A percentile compares a stretch with the other conserved stretches of the same genome.
Evolutionary conservation across 2,797 vertebrate species (phyloP).

Genomic region (Rhinophrynus dorsalis): DNA sequence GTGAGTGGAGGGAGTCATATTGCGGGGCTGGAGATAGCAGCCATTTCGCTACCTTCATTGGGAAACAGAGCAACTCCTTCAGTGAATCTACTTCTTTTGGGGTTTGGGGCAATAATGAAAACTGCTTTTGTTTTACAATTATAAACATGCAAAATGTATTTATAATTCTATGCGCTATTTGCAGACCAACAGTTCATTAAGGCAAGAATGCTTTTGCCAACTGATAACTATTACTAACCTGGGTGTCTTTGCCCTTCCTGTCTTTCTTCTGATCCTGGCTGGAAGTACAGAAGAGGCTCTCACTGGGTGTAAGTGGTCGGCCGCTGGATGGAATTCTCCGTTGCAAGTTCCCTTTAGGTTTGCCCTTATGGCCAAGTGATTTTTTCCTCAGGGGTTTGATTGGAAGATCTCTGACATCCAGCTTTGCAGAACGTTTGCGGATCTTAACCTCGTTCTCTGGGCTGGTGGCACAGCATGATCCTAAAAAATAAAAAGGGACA

Average conservation of each 20-base stretch:
- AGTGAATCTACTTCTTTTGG: too few species aligned
- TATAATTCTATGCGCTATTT: too few species aligned
- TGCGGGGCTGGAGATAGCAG: too few species aligned
- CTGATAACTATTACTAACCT: too few species aligned
- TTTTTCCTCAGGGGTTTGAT: conserved; percentile 61
- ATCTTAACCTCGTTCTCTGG: conserved; percentile 90
- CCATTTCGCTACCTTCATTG: too few species aligned
- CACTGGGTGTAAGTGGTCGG: conserved; percentile 17
- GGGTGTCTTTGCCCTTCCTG: conserved; percentile 81
- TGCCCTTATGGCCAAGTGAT: conserved; percentile 58
- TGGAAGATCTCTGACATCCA: conserved; percentile 53
- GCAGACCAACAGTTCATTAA: too few species aligned
- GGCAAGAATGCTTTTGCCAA: too few species aligned
- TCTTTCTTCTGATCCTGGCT: conserved; percentile 86
- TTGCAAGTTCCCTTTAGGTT: conserved; percentile 69
- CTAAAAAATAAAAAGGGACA: conserved; percentile 53
- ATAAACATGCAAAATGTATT: too few species aligned
- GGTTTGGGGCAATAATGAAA: too few species aligned
- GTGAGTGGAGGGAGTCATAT: too few species aligned
- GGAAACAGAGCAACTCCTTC: too few species aligned
- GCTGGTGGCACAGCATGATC: conserved; percentile 67
- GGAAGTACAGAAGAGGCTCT: conserved; percentile 60
- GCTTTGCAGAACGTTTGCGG: conserved; percentile 77
- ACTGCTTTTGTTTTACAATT: too few species aligned
- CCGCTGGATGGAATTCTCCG: conserved; percentile 56